Evolutionary conservation across 2,113 vertebrate genomes (phyloP).

Genomic region (Cryptomyrus ogoouensis): DNA sequence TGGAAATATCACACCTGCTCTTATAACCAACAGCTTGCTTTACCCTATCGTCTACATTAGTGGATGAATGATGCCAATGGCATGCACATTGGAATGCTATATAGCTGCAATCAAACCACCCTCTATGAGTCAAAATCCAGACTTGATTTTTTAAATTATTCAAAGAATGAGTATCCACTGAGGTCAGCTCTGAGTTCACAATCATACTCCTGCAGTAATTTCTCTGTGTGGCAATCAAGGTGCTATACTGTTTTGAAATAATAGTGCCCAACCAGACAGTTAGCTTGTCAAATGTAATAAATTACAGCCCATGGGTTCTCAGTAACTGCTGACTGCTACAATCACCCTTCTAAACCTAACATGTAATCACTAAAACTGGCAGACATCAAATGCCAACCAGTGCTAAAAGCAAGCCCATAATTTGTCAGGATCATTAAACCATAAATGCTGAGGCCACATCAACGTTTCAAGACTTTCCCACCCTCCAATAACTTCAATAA

Average conservation of each 20-base stretch:
- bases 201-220: neutral
- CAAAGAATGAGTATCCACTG: neutral
- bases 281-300: neutral
- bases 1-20: neutral
- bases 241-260: neutral
- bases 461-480: neutral
- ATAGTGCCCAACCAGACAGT: neutral
- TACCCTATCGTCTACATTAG: neutral
- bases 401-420: neutral
- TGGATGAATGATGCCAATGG: neutral
- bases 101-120: neutral
- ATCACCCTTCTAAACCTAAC: neutral
- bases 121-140: neutral
- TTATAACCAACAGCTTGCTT: neutral
- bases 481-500: neutral
- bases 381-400: neutral
- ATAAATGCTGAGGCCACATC: neutral
- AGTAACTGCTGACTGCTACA: neutral
- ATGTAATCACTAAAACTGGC: conserved; percentile 1
- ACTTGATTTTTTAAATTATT: neutral
- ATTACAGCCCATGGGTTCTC: neutral
- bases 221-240: neutral
- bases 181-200: neutral
- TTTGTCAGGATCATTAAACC: neutral
- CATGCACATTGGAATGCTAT: neutral